Evolutionary conservation across 1,140 invertebrate species (phyloP), one percentile per base, ranked within the genome.

Genomic region (Streblospio benedicti): DNA sequence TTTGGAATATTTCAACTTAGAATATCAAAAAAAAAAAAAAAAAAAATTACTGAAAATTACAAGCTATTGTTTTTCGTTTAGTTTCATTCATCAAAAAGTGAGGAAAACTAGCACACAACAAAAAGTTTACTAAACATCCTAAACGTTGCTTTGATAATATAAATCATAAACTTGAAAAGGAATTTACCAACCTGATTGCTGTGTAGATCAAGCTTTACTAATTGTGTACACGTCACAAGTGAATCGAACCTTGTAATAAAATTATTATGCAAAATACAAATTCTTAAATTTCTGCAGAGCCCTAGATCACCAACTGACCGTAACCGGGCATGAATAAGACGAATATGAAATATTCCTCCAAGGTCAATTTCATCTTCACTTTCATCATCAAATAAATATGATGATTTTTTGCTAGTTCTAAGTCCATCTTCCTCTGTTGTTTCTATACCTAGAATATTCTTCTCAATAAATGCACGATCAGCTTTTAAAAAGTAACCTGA

Each of bases 131-230:
- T 41, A 27, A n/a, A n/a, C n/a, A n/a, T n/a, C 32, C 5, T 9
- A 45, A 27, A 45, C 18, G 16, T 31, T 44, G 16, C 57, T 27
- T 16, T 18, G 31, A 25, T 20, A 31, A 30, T 2, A 25, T 20
- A 2, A 31, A 23, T 20, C 20, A 4, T 47, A 14, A 41, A 16
- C 14, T 53, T n/a, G 27, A 5, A 16, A 16, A 27, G 20, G 5
- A 14, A 47, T 58, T 14, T 31, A 50, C 57, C 62, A 64, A 76
- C 74, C 71, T 75, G 71, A 64, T 77, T 77, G 47, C 67, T 65
- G 62, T 74, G 73, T 9, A 77, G 57, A 65, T 77, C 75, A 18
- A 77, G 62, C 55, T 71, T 74, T n/a, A 73, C 57, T 4, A 77
- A 61, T 6, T 76, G 64, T 52, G 59, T 49, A 64, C 76, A 77